Conservation (phyloP, 2,888 invertebrate genomes). For the Drosophila diplacantha region DNA sequence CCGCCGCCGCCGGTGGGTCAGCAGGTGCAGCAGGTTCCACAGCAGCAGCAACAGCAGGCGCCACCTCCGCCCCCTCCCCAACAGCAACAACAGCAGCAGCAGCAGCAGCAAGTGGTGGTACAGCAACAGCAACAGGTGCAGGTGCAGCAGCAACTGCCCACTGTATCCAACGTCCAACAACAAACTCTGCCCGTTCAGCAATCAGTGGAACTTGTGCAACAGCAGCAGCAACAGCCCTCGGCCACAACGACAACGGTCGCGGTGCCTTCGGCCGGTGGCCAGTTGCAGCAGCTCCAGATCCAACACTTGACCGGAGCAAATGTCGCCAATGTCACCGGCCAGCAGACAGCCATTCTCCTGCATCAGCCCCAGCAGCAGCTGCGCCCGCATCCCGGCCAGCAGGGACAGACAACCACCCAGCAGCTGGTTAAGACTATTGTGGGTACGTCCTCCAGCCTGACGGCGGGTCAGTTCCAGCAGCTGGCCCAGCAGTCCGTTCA, state of each 20-base stretch:
- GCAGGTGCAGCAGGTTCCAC: conserved; percentile 40
- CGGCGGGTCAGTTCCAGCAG: conserved; percentile 79
- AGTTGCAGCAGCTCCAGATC: conserved; percentile 72
- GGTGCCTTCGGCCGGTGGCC: conserved; percentile 45
- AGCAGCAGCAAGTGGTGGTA: conserved; percentile 58
- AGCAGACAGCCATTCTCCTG: conserved; percentile 71
- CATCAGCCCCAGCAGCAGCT: conserved; percentile 60
- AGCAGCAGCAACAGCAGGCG: conserved; percentile 39
- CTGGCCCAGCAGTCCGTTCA: conserved; percentile 73
- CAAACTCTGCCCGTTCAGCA: conserved; percentile 59
- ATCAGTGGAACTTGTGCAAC: conserved; percentile 53
- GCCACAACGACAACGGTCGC: conserved; percentile 49
- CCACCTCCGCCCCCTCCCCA: conserved; percentile 70
- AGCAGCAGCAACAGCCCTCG: conserved; percentile 48
- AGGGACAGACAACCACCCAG: conserved; percentile 53
- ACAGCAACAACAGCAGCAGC: conserved; percentile 63
- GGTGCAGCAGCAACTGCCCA: conserved; percentile 50
- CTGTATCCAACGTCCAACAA: conserved; percentile 56
- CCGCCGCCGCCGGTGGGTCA: conserved; percentile 68
- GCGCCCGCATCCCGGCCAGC: conserved; percentile 60
- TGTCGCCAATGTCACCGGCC: conserved; percentile 45
- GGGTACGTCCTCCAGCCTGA: conserved; percentile 66
- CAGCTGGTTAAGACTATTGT: conserved; percentile 78
- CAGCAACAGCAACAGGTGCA: conserved; percentile 51
- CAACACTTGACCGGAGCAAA: conserved; percentile 63